Conservation (phyloP, 2,113 vertebrate genomes). For the Pelmatolapia mariae region DNA sequence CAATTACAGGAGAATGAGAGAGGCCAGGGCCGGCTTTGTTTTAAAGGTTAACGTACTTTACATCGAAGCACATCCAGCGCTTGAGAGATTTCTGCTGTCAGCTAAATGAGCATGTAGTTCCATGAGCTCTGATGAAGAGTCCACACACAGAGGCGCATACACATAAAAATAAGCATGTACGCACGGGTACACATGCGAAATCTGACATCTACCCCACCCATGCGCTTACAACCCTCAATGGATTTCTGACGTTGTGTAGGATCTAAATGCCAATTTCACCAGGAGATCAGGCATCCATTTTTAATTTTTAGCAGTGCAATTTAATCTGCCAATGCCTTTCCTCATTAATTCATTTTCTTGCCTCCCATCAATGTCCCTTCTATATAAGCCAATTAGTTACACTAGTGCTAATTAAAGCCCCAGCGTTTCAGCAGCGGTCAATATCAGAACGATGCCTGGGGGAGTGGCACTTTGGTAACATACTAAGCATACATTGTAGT, state of each 20-base stretch:
- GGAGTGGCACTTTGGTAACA: constrained; percentile 17
- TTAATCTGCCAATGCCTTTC: constrained; percentile 27
- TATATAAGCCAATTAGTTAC: constrained; percentile 59
- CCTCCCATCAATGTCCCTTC: constrained; percentile 57
- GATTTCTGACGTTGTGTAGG: not conserved
- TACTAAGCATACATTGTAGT: constrained; percentile 3
- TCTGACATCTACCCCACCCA: not conserved
- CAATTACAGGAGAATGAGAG: constrained; percentile 67
- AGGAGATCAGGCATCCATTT: not conserved
- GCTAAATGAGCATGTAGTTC: constrained; percentile 57
- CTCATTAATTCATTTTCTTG: constrained; percentile 52
- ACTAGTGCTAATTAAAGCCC: constrained; percentile 61
- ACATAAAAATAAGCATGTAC: not conserved
- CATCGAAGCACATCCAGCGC: constrained; percentile 46
- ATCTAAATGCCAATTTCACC: constrained; percentile 1
- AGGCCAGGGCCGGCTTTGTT: constrained; percentile 63
- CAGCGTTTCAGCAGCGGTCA: constrained; percentile 55
- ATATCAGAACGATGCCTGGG: constrained; percentile 41
- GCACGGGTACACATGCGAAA: not conserved
- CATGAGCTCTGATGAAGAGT: constrained; percentile 34
- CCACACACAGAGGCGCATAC: constrained; percentile 1
- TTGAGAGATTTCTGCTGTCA: constrained; percentile 62
- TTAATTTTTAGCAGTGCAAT: constrained; percentile 14
- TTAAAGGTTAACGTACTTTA: constrained; percentile 76
- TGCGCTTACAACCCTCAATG: not conserved